Evolutionary conservation across 1,140 invertebrate genomes (phyloP).

Genomic region (Drosophila insularis): DNA sequence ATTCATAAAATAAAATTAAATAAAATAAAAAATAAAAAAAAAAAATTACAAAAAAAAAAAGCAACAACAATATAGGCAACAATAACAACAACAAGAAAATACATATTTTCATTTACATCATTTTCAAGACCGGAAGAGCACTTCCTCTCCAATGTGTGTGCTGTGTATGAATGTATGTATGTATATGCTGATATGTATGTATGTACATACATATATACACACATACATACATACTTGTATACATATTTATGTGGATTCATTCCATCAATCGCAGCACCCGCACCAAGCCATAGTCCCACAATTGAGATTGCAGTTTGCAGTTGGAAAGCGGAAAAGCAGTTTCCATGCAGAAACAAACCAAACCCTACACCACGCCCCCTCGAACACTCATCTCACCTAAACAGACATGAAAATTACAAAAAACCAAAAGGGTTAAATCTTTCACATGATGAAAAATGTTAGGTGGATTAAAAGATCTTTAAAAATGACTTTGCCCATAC

Average conservation of each 20-base stretch:
- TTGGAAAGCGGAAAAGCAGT: not conserved
- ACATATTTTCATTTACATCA: slow-evolving; percentile 81
- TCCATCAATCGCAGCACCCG: slow-evolving; percentile 59
- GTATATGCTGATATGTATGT: not conserved
- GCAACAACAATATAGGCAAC: slow-evolving; percentile 7
- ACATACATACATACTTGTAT: not conserved
- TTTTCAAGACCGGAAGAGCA: slow-evolving; percentile 80
- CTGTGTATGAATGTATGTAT: slow-evolving; percentile 9
- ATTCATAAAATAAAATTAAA: slow-evolving; percentile 81
- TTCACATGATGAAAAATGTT: no score
- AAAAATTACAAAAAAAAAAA: not conserved
- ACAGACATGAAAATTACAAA: no score
- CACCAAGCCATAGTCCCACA: slow-evolving; percentile 45
- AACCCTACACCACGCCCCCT: slow-evolving; percentile 14
- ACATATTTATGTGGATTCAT: not conserved
- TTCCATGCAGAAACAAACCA: not conserved
- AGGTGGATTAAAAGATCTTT: no score
- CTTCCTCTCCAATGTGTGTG: slow-evolving; percentile 60
- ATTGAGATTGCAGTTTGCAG: slow-evolving; percentile 2
- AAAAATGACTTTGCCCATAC: no score
- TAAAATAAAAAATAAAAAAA: slow-evolving; percentile 62
- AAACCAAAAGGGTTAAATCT: no score
- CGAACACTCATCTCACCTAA: no score
- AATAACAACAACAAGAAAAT: slow-evolving; percentile 41
- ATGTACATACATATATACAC: not conserved